Percentiles rank a stretch among this genome's conserved stretches.
Conservation (phyloP, 2,888 invertebrate species). For the Tipula lateralis region DNA sequence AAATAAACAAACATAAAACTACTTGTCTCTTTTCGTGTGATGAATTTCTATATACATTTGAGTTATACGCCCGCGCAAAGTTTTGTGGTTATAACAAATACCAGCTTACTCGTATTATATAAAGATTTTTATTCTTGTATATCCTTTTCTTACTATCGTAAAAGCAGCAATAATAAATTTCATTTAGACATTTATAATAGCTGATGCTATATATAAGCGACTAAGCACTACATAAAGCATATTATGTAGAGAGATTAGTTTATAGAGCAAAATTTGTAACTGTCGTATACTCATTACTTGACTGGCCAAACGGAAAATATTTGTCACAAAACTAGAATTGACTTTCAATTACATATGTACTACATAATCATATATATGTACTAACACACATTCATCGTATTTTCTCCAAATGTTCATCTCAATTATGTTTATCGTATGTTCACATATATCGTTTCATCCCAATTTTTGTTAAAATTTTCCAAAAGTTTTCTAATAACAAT, state of each 20-base stretch:
- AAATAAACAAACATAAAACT: not conserved
- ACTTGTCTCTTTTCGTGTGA: not conserved
- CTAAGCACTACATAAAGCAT: not conserved
- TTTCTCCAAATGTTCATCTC: not conserved
- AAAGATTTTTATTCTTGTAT: not conserved
- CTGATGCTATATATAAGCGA: not conserved
- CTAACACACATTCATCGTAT: not conserved
- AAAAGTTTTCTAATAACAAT: not conserved
- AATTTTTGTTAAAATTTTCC: not conserved
- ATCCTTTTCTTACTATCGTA: not conserved
- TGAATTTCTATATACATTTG: not conserved
- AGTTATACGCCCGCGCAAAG: not conserved
- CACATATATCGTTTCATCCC: not conserved
- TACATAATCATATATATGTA: not conserved
- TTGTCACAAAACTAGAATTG: not conserved
- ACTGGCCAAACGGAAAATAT: not conserved
- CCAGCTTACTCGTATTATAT: not conserved
- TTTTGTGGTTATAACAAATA: not conserved
- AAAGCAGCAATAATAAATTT: not conserved
- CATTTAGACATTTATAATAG: not conserved
- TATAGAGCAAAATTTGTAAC: not conserved
- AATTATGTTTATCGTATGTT: not conserved
- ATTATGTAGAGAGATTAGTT: not conserved
- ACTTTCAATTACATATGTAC: not conserved
- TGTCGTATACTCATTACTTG: not conserved